Evolutionary conservation across 2,113 vertebrate genomes (phyloP).

Genomic region (Gallinago undulata): DNA sequence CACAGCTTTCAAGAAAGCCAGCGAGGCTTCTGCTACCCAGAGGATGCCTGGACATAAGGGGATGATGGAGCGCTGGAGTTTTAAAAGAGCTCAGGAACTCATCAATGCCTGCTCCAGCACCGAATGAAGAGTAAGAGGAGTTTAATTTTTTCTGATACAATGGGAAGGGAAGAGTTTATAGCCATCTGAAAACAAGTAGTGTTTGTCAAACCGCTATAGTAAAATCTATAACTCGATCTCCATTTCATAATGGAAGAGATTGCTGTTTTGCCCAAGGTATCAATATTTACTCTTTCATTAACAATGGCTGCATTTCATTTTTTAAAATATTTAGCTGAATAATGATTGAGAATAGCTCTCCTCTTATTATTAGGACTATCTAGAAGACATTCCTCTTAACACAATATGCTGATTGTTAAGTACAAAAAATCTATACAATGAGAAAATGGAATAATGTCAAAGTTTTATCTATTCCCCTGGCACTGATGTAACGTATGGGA

Average conservation of each 20-base stretch:
- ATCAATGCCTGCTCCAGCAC: background rate
- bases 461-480: background rate
- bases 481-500: rapidly evolving
- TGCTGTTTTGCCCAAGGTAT: background rate
- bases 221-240: background rate
- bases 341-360: background rate
- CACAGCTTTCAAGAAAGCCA: background rate
- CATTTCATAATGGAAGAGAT: background rate
- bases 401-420: background rate
- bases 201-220: background rate
- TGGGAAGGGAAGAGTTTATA: background rate
- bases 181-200: background rate
- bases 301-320: background rate
- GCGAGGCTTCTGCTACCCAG: background rate
- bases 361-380: background rate
- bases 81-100: background rate
- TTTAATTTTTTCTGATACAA: background rate
- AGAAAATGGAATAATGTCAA: background rate
- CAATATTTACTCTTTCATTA: background rate
- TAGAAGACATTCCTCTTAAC: background rate
- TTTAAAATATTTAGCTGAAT: background rate
- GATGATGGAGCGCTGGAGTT: rapidly evolving
- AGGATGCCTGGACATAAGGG: background rate
- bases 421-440: background rate
- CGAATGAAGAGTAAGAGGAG: background rate